Percentiles rank a stretch among this genome's conserved stretches.
These are phyloP conservation scores for Adelphocoris suturalis DNA, from an alignment of 2,888 invertebrate genomes.

Conservation along the genomic window DNA sequence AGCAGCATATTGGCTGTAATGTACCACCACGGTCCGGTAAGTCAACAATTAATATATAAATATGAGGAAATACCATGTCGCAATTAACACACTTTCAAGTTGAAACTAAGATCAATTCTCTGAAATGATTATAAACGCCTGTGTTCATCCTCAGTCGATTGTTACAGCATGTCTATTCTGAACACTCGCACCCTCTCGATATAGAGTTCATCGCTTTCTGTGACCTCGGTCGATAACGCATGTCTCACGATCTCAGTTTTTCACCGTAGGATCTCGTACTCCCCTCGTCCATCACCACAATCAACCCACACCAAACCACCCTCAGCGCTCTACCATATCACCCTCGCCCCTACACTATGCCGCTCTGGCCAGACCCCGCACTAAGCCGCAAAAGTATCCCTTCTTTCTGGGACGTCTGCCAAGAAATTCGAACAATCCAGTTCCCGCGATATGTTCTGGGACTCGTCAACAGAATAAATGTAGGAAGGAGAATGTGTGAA, in stretches of 20 bases:
- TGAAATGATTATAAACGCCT: no score
- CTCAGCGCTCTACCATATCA: neutral
- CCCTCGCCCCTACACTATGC: neutral
- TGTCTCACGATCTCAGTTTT: slow-evolving; percentile 11
- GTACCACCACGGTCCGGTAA: no score
- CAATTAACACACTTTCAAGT: no score
- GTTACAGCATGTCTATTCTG: neutral
- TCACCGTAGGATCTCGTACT: neutral
- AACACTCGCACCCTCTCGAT: neutral
- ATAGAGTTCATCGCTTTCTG: slow-evolving; percentile 1
- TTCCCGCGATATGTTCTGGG: neutral
- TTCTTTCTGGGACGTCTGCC: neutral
- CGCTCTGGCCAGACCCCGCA: neutral
- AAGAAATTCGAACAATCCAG: neutral
- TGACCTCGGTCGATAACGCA: slow-evolving; percentile 29
- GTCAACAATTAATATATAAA: no score
- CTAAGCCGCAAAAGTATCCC: slow-evolving; percentile 8
- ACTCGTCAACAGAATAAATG: no score
- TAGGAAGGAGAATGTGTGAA: no score
- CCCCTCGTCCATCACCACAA: neutral
- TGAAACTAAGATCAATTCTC: no score
- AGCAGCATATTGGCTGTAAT: no score
- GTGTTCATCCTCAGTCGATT: no score
- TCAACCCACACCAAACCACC: neutral
- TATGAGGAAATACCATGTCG: no score